phyloP scores from a whole-genome alignment of 2,113 vertebrate genomes.

The Haliaeetus leucogaster region DNA sequence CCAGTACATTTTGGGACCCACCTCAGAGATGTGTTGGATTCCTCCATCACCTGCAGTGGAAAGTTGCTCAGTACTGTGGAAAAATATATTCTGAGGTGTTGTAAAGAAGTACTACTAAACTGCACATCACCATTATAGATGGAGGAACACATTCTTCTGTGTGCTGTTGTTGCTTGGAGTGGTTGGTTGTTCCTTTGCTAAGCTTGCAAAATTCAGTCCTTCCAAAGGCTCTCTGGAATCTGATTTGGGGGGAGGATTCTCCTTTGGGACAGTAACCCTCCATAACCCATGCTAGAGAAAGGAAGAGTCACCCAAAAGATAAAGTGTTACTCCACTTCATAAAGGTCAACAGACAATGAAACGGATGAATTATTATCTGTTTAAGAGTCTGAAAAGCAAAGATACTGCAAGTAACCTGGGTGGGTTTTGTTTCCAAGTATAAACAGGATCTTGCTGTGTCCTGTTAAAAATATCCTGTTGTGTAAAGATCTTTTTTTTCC shows the following conservation, averaged over 20 bases:
- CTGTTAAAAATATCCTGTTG: slow-evolving; percentile 64
- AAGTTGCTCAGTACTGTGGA: neutral
- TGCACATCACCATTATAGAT: neutral
- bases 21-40: neutral
- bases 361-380: slow-evolving; percentile 47
- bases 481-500: slow-evolving; percentile 57
- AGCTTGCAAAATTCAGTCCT: neutral
- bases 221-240: neutral
- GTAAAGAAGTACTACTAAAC: neutral
- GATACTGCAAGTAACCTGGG: slow-evolving; percentile 14
- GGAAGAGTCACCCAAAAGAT: slow-evolving; percentile 22
- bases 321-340: neutral
- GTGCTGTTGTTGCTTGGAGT: neutral
- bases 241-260: neutral
- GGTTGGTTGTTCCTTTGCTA: neutral
- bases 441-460: slow-evolving; percentile 68
- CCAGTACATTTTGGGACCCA: neutral
- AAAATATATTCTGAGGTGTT: neutral
- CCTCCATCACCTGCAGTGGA: neutral
- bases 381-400: slow-evolving; percentile 27
- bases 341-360: slow-evolving; percentile 54
- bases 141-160: fast-evolving
- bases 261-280: neutral
- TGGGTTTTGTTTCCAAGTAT: slow-evolving; percentile 43
- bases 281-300: neutral